phyloP scores from a whole-genome alignment of 2,888 invertebrate genomes.

The Digitonthophagus gazella region DNA sequence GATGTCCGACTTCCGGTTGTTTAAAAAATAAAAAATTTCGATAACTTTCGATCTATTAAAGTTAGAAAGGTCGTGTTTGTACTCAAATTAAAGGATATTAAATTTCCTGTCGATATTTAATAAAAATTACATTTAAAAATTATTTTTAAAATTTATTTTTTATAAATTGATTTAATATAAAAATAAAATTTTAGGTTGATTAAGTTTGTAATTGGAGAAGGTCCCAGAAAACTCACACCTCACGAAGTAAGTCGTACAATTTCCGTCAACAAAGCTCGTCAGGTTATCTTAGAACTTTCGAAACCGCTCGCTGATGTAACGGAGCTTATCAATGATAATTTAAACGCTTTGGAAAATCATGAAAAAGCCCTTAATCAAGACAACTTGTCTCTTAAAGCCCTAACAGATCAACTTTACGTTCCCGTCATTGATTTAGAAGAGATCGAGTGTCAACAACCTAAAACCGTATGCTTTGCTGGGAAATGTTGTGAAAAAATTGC shows the following conservation, averaged over 20 bases:
- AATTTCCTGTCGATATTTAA: too few species aligned
- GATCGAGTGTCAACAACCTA: slow-evolving; percentile 27
- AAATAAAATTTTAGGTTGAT: slow-evolving; percentile 26
- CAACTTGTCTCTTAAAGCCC: slow-evolving; percentile 26
- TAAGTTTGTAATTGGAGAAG: slow-evolving; percentile 22
- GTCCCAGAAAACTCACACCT: slow-evolving; percentile 34
- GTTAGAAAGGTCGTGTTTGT: too few species aligned
- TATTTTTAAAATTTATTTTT: not conserved
- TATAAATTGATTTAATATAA: not conserved
- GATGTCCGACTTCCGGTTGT: too few species aligned
- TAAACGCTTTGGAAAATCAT: slow-evolving; percentile 39
- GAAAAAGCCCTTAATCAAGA: slow-evolving; percentile 24
- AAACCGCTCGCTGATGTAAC: slow-evolving; percentile 46
- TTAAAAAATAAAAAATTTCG: too few species aligned
- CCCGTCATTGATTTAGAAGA: slow-evolving; percentile 30
- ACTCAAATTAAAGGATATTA: too few species aligned
- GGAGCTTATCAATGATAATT: slow-evolving; percentile 44
- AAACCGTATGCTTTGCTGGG: slow-evolving; percentile 31
- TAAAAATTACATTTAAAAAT: too few species aligned
- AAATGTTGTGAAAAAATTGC: slow-evolving; percentile 33
- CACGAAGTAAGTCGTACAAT: slow-evolving; percentile 42
- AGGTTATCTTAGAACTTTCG: slow-evolving; percentile 42
- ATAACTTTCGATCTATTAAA: too few species aligned
- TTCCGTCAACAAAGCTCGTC: slow-evolving; percentile 44
- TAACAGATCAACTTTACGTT: slow-evolving; percentile 29